Evolutionary conservation across 2,113 vertebrate species (phyloP), one percentile per base, ranked within the genome.

Genomic region (Carassius auratus): DNA sequence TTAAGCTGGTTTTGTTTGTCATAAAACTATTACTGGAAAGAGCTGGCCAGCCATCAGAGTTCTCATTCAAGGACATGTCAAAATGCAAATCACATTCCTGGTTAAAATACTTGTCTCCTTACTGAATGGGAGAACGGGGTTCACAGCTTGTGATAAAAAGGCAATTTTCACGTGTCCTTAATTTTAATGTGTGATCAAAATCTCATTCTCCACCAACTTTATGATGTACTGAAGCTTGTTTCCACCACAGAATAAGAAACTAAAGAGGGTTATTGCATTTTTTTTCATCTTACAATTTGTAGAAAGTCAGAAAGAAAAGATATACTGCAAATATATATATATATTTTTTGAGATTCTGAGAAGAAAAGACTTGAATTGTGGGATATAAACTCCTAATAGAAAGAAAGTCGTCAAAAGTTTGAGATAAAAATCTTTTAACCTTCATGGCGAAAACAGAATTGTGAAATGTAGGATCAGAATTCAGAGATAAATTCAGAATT

Each of bases 1-100:
- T 83, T 26, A 73, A 83, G 81, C 81, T 57, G 30, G 19, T 59
- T 74, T 57, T 69, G 26, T 83, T 83, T 73, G 66, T 57, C 68
- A 42, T 83, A 36, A 73, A 73, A 55, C 64, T 68, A 74, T 23
- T 38, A 38, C 81, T 73, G 81, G 45, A 82, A 81, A 19, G 38
- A 30, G 8, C 78, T 66, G 42, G 26, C 9, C 2, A 6, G 30
- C 45, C 30, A n/a, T 55, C 8, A 1, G 19, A 73, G 48, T 23
- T 59, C 50, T 14, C 19, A 73, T 82, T 82, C 26, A 69, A 69
- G 48, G 59, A 81, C n/a, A 50, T 33, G 17, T 83, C 81, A 83
- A 57, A 83, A 83, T 83, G 48, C 81, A 59, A 73, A 74, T 83
- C 33, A 73, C 50, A 26, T 52, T 73, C 50, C 48, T 13, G 26